Evolutionary conservation across 2,888 invertebrate genomes (phyloP).

Genomic region (Dolichomitus sp.): DNA sequence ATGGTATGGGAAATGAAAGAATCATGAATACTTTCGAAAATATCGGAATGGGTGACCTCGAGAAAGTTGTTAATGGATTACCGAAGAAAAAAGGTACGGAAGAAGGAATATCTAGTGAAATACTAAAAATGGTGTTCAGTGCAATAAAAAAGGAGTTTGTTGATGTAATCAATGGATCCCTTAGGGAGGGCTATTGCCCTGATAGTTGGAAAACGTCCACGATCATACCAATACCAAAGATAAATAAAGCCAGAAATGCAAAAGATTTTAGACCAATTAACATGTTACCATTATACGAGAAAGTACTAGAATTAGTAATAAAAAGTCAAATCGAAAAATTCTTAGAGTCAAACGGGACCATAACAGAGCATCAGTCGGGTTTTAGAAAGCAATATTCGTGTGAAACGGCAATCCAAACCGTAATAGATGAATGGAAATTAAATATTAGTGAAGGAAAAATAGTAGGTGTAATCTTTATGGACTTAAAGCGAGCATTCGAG

Average conservation of each 20-base stretch:
- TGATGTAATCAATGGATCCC: conserved; percentile 29
- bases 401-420: no score
- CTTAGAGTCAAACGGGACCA: conserved; percentile 29
- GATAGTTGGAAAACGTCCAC: conserved; percentile 26
- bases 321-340: conserved; percentile 30
- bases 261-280: conserved; percentile 50
- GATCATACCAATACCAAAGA: not conserved
- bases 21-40: no score
- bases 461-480: conserved; percentile 56
- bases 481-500: conserved; percentile 65
- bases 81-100: conserved; percentile 50
- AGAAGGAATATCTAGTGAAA: no score
- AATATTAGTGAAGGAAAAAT: conserved; percentile 52
- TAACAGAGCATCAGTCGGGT: conserved; percentile 48
- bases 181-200: conserved; percentile 16
- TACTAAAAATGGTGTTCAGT: conserved; percentile 9
- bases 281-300: no score
- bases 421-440: no score
- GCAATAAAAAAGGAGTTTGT: conserved; percentile 26
- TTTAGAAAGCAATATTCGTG: conserved; percentile 56
- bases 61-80: no score
- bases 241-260: conserved; percentile 9
- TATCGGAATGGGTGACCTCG: no score
- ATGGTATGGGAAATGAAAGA: no score
- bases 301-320: conserved; percentile 47